Conservation (phyloP, 1,140 invertebrate species). For the Leptinotarsa undecemlineata region DNA sequence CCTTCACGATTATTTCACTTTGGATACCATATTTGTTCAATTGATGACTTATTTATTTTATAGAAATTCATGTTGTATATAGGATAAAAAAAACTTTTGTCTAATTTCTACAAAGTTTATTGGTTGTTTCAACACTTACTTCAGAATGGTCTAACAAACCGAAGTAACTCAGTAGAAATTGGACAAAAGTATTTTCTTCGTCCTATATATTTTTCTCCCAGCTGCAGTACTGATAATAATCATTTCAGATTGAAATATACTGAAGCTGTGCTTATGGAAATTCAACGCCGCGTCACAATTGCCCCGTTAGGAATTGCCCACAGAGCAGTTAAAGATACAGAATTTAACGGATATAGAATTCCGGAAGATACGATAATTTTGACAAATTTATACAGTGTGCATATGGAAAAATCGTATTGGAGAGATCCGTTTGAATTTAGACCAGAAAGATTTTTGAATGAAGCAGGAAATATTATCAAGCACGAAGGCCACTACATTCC, state of each 20-base stretch:
- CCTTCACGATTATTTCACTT: no score
- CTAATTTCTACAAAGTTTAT: no score
- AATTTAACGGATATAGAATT: slow-evolving; percentile 64
- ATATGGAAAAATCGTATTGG: slow-evolving; percentile 70
- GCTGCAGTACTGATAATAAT: no score
- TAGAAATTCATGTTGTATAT: no score
- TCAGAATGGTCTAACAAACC: no score
- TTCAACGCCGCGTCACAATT: slow-evolving; percentile 59
- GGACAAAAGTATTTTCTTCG: no score
- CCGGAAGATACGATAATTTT: slow-evolving; percentile 73
- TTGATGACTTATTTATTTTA: no score
- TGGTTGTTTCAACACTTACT: no score
- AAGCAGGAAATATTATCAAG: slow-evolving; percentile 60
- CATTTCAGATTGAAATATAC: slow-evolving; percentile 62
- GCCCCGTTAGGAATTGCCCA: slow-evolving; percentile 68
- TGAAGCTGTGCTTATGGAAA: slow-evolving; percentile 65
- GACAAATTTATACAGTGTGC: slow-evolving; percentile 68
- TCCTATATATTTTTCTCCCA: no score
- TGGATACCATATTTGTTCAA: no score
- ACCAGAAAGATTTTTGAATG: slow-evolving; percentile 72
- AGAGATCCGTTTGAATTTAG: slow-evolving; percentile 68
- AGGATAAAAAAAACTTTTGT: no score
- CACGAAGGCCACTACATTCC: slow-evolving; percentile 65
- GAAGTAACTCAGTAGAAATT: no score
- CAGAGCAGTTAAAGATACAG: slow-evolving; percentile 60